Evolutionary conservation across 2,888 invertebrate species (phyloP).

Genomic region (Polyommatus iphigenia): DNA sequence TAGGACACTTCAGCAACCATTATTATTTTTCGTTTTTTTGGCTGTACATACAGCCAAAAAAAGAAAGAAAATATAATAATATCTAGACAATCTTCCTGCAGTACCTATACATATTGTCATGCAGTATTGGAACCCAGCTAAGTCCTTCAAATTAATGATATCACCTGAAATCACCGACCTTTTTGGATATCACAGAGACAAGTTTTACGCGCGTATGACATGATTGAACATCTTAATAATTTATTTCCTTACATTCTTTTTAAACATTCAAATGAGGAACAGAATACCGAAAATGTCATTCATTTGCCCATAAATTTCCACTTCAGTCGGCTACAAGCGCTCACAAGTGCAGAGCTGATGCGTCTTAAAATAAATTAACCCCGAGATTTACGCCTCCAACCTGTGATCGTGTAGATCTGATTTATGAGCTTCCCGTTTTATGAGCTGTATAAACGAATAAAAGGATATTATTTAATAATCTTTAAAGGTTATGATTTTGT

Average conservation of each 20-base stretch:
- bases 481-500: too few species aligned
- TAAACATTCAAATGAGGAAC: not conserved
- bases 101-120: too few species aligned
- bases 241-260: not conserved
- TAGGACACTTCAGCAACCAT: too few species aligned
- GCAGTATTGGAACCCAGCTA: too few species aligned
- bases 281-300: conserved; percentile 11
- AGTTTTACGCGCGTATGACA: not conserved
- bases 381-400: not conserved
- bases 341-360: not conserved
- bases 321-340: conserved; percentile 12
- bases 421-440: not conserved
- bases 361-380: conserved; percentile 13
- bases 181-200: not conserved
- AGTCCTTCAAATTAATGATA: too few species aligned
- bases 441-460: not conserved
- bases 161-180: too few species aligned
- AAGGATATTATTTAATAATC: not conserved
- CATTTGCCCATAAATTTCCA: conserved; percentile 10
- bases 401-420: not conserved
- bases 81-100: too few species aligned
- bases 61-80: too few species aligned
- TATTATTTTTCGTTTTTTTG: too few species aligned
- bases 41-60: too few species aligned
- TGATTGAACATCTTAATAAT: not conserved